Conservation (phyloP, 2,888 invertebrate genomes). For the Tetheella fluctuosa region DNA sequence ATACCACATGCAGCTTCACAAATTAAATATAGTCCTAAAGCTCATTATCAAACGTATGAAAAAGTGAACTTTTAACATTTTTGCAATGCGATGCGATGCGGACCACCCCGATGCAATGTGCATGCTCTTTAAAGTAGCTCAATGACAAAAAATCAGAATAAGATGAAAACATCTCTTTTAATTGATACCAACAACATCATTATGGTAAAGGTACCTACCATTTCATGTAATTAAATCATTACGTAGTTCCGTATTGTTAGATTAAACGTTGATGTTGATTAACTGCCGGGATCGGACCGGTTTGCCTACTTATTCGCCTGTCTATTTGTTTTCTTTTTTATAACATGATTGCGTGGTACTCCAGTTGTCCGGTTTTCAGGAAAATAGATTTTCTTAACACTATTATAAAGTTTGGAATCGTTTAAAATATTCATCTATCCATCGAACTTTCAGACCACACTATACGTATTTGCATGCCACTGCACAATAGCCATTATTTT, state of each 20-base stretch:
- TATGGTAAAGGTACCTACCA: neutral
- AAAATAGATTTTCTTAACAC: too few relatives aligned
- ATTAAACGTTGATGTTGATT: conserved; percentile 1
- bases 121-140: neutral
- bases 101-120: neutral
- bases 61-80: neutral
- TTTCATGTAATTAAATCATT: conserved; percentile 12
- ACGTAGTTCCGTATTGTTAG: conserved; percentile 7
- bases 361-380: neutral
- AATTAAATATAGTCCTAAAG: neutral
- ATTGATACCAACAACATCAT: conserved; percentile 8
- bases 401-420: too few relatives aligned
- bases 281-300: conserved; percentile 3
- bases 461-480: too few relatives aligned
- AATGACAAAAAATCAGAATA: neutral
- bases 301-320: neutral
- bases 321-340: neutral
- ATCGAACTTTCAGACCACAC: too few relatives aligned
- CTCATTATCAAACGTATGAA: neutral
- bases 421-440: too few relatives aligned
- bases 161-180: neutral
- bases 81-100: neutral
- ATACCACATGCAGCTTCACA: neutral
- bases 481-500: too few relatives aligned
- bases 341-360: neutral